These are phyloP conservation scores for Ancistrus triradiatus DNA, from an alignment of 2,113 vertebrate genomes.

Conservation along the genomic window DNA sequence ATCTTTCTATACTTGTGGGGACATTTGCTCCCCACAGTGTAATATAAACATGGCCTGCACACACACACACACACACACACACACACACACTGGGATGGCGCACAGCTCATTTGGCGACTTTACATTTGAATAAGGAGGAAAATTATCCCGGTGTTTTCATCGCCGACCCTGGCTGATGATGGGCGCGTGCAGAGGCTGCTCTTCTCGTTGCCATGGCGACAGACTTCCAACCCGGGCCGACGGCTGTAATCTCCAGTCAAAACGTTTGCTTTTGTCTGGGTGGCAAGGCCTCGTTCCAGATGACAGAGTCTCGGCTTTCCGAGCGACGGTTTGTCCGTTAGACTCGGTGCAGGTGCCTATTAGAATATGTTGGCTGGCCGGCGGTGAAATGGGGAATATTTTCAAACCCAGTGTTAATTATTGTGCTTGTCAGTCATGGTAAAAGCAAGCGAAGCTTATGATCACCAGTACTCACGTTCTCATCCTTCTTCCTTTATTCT, in stretches of 20 bases:
- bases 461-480: neutral
- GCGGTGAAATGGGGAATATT: conserved; percentile 17
- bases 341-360: conserved; percentile 27
- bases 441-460: conserved; percentile 4
- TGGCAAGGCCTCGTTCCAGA: conserved; percentile 39
- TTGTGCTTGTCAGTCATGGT: conserved; percentile 31
- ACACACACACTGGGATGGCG: conserved; percentile 25
- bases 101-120: conserved; percentile 45
- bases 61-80: too few relatives aligned
- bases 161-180: conserved; percentile 20
- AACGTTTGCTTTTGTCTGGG: conserved; percentile 48
- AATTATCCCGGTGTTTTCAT: conserved; percentile 48
- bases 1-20: too few relatives aligned
- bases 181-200: conserved; percentile 22
- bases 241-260: conserved; percentile 51
- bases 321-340: conserved; percentile 36
- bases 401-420: conserved; percentile 38
- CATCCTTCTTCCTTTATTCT: neutral
- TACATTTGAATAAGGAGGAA: conserved; percentile 51
- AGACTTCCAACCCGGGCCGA: conserved; percentile 46
- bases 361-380: conserved; percentile 17
- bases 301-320: conserved; percentile 42
- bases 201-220: conserved; percentile 45
- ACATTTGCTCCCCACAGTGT: too few relatives aligned
- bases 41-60: too few relatives aligned